Evolutionary conservation across 2,888 invertebrate genomes (phyloP), one percentile per base, ranked within the genome.

Genomic region (Chrysotoxum bicinctum): DNA sequence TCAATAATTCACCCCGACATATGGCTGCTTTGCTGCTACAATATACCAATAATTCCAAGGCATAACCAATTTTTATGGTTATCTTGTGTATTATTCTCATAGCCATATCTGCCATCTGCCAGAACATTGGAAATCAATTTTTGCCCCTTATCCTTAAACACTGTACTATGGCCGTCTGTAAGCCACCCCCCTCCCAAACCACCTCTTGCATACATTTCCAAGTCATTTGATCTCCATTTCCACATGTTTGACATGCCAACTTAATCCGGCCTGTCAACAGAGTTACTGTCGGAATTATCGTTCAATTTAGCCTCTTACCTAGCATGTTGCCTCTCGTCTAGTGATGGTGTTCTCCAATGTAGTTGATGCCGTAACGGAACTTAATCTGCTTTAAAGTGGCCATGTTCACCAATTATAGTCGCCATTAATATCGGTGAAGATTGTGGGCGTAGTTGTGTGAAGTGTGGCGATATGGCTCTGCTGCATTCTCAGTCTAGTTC

Each of bases 231-330:
- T 84, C 70, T 66, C 69, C 64, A 75, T 75, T 75, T 70, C 68
- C 76, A 60, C 54, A 80, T 76, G 84, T 85, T 80, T 76, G 84
- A 76, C 80, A 85, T 81, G 68, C 73, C 75, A 77, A 77, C 85
- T 77, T 85, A 81, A 85, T 85, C 85, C 85, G 26, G 60, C 50
- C 85, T 85, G 85, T 85, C 85, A 85, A 81, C 85, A 81, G 72
- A 85, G 85, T 85, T 76, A 81, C 81, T 76, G 85, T 81, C 76
- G 62, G 76, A 56, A 85, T 85, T 85, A 85, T 81, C 72, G 81
- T 81, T 77, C 85, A 76, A 77, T 81, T 81, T 69, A 50, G 68
- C 70, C 72, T 50, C 69, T 43, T 48, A 50, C 52, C 58, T 45
- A 43, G 16, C 14, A 10, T 23, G 6, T 32, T 19, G 0, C 16